Percentiles rank a stretch among this genome's conserved stretches.
These are phyloP conservation scores for Melanostoma scalare DNA, from an alignment of 2,888 invertebrate genomes.

Conservation along the genomic window DNA sequence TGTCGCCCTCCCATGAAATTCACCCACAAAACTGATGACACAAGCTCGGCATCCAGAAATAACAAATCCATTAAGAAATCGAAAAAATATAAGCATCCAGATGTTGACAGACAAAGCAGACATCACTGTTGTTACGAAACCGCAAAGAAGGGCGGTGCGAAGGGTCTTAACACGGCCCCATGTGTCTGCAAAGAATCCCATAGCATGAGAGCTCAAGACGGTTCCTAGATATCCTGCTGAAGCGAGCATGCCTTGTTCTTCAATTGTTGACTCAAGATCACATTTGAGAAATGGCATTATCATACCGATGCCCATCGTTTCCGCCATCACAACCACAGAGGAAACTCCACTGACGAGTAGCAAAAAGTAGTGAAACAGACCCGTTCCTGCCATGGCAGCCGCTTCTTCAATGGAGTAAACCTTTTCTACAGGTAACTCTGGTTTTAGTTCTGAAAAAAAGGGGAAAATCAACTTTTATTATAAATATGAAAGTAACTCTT, in stretches of 20 bases:
- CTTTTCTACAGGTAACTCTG: conserved; percentile 10
- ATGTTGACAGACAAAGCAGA: conserved; percentile 85
- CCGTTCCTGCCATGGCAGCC: conserved; percentile 83
- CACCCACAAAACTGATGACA: conserved; percentile 83
- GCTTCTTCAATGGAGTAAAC: conserved; percentile 79
- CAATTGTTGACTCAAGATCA: conserved; percentile 85
- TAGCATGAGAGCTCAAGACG: conserved; percentile 88
- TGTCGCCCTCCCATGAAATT: conserved; percentile 82
- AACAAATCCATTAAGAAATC: conserved; percentile 87
- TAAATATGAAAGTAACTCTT: no score
- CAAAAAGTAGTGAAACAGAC: conserved; percentile 85
- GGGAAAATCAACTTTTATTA: no score
- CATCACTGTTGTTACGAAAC: conserved; percentile 83
- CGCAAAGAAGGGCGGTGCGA: conserved; percentile 83
- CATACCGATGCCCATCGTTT: conserved; percentile 86
- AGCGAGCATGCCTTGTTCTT: conserved; percentile 86
- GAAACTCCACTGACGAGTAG: conserved; percentile 85
- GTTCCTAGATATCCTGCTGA: conserved; percentile 87
- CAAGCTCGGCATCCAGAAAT: conserved; percentile 79
- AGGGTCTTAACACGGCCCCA: conserved; percentile 86
- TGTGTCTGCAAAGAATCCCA: conserved; percentile 91
- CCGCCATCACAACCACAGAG: conserved; percentile 87
- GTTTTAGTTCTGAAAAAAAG: not conserved
- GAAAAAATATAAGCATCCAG: conserved; percentile 84
- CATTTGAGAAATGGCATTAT: conserved; percentile 87